Base-by-base conservation (phyloP, 2,113 vertebrate species). In the Charina bottae region DNA sequence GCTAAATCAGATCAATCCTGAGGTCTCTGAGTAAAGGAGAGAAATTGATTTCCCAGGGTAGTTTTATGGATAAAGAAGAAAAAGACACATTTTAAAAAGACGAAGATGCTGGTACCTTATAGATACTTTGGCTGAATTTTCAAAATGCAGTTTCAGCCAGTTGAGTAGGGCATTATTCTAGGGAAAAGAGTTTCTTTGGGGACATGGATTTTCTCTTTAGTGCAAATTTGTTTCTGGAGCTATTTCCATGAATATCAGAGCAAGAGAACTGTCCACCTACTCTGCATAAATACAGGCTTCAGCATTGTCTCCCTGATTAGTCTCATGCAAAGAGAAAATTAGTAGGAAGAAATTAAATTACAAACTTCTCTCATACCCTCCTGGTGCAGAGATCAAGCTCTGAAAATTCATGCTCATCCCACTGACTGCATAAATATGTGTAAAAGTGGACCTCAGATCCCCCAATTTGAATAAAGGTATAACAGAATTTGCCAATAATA, bases 261-360 rank as follows among this genome's bases (percentile, higher is more conserved):
- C 42, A n/a, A 89, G 19, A 24, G 72, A 92, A 59, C 59, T 92
- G 15, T 55, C 92, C 87, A 56, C 72, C 90, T 88, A 83, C 28
- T 54, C 6, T 83, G 55, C 23, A 83, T 83, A 83, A 93, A 0
- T 15, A 72, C 24, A 56, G 54, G 13, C 92, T 86, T 92, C 68
- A 15, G 12, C 1, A 92, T 89, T 23, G 93, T 93, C 92, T 93
- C 19, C 68, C 53, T 58, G 37, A 85, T 68, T 85, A 89, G 92
- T 42, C 89, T 88, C 91, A 91, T 85, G 83, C 87, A 93, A 93
- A 46, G 53, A 92, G 91, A 10, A 87, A 95, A 92, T 9, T 24
- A 15, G 6, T 37, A 94, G 42, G 55, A 93, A 21, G 78, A 78
- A 28, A 92, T 64, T 26, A 93, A 96, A 42, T 4, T 92, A 90